Percentiles rank a stretch among this genome's conserved stretches.
These are phyloP conservation scores for Perca fluviatilis DNA, from an alignment of 2,113 vertebrate species.

Conservation along the genomic window DNA sequence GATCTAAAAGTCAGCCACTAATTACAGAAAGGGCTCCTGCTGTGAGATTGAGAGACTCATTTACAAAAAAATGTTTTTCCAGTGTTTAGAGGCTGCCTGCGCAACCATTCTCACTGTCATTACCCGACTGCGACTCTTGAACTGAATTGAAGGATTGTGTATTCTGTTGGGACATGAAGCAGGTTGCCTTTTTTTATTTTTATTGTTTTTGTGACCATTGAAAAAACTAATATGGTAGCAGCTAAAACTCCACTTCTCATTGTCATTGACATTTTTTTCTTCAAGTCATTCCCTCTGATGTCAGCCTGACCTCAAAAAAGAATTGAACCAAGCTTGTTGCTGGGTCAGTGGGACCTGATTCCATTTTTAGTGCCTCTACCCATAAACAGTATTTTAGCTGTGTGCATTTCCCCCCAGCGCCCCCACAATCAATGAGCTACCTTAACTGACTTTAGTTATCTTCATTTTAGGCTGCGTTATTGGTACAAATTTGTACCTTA, in stretches of 20 bases:
- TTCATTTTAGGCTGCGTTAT: not conserved
- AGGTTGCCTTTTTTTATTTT: constrained; percentile 32
- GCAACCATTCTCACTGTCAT: constrained; percentile 26
- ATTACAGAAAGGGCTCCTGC: constrained; percentile 64
- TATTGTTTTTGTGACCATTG: constrained; percentile 41
- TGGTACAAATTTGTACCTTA: not conserved
- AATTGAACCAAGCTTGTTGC: not conserved
- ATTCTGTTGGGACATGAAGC: constrained; percentile 5
- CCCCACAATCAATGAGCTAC: not conserved
- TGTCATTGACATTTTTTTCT: not conserved
- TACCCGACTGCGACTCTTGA: constrained; percentile 12
- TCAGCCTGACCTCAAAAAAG: not conserved
- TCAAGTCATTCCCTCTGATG: constrained; percentile 22
- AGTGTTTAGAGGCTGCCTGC: constrained; percentile 48
- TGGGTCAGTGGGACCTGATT: not conserved
- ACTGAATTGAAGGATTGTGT: constrained; percentile 8
- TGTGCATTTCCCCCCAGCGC: not conserved
- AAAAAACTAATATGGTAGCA: constrained; percentile 3
- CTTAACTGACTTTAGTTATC: not conserved
- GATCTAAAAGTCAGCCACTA: constrained; percentile 60
- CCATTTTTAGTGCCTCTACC: not conserved
- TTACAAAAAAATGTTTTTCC: constrained; percentile 31
- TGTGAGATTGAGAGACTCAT: constrained; percentile 65
- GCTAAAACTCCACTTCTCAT: not conserved
- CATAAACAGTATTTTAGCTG: not conserved